These are phyloP conservation scores for Seladonia tumulorum DNA, from an alignment of 2,888 invertebrate species.

Conservation along the genomic window DNA sequence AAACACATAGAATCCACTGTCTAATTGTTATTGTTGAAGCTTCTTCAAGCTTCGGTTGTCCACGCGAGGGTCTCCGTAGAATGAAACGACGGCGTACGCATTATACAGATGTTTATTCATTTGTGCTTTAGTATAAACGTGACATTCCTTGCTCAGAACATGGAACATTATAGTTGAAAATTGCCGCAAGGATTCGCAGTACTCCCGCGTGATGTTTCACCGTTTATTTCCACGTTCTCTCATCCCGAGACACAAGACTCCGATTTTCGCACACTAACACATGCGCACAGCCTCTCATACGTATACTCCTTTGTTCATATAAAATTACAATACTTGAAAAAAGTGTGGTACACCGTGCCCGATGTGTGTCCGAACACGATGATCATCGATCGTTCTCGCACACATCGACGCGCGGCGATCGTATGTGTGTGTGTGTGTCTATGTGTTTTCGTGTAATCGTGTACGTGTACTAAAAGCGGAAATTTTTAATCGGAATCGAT, in stretches of 20 bases:
- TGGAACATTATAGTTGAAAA: constrained; percentile 58
- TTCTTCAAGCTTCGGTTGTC: no score
- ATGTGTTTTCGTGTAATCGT: not conserved
- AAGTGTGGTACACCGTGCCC: constrained; percentile 70
- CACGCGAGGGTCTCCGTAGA: not conserved
- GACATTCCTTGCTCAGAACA: constrained; percentile 68
- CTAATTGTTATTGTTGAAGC: no score
- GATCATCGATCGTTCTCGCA: constrained; percentile 11
- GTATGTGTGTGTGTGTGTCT: not conserved
- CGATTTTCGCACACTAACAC: constrained; percentile 36
- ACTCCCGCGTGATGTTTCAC: constrained; percentile 18
- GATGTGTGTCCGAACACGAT: constrained; percentile 54
- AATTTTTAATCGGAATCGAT: constrained; percentile 40
- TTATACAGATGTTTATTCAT: constrained; percentile 79
- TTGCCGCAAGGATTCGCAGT: constrained; percentile 36
- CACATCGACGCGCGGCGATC: constrained; percentile 33
- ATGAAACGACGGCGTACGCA: constrained; percentile 15
- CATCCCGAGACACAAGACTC: not conserved
- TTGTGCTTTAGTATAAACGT: constrained; percentile 80
- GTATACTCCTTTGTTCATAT: constrained; percentile 70
- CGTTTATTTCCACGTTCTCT: constrained; percentile 11
- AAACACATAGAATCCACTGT: no score
- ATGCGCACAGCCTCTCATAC: constrained; percentile 45
- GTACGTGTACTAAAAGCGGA: constrained; percentile 58
- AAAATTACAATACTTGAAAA: constrained; percentile 80